Evolutionary conservation across 2,888 invertebrate genomes (phyloP).

Genomic region (Sarcophaga carnaria): DNA sequence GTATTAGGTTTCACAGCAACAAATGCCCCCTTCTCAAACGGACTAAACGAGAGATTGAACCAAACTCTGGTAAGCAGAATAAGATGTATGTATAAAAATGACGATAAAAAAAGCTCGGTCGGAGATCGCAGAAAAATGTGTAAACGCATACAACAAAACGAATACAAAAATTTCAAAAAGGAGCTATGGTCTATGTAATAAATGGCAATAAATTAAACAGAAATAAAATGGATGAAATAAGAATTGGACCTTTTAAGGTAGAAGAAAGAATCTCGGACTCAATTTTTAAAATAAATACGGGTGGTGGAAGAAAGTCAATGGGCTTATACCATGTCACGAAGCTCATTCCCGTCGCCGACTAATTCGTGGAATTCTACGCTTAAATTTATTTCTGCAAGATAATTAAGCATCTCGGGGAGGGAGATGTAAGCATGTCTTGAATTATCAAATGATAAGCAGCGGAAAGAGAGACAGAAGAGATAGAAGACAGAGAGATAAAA

Average conservation of each 20-base stretch:
- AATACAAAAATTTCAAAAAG: conserved; percentile 36
- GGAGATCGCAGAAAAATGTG: conserved; percentile 58
- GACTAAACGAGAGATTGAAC: conserved; percentile 49
- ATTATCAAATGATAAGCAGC: too few species aligned
- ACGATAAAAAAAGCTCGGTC: conserved; percentile 59
- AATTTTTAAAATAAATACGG: conserved; percentile 53
- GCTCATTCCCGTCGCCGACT: background rate
- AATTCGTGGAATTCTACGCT: too few species aligned
- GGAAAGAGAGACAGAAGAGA: too few species aligned
- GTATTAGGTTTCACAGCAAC: conserved; percentile 60
- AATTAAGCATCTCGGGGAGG: too few species aligned
- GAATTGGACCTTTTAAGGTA: conserved; percentile 60
- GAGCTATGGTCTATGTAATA: conserved; percentile 61
- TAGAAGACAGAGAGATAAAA: too few species aligned
- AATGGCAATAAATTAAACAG: conserved; percentile 66
- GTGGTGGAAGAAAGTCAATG: too few species aligned
- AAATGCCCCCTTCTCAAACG: conserved; percentile 61
- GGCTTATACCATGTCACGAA: too few species aligned
- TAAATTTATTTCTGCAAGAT: too few species aligned
- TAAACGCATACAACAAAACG: conserved; percentile 62
- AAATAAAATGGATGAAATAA: conserved; percentile 65
- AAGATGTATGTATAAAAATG: conserved; percentile 64
- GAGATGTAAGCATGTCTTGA: too few species aligned
- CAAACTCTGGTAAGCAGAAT: conserved; percentile 66
- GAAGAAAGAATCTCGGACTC: conserved; percentile 57